Conservation (phyloP, 2,797 vertebrate genomes). For the Sebastes oblongus region DNA sequence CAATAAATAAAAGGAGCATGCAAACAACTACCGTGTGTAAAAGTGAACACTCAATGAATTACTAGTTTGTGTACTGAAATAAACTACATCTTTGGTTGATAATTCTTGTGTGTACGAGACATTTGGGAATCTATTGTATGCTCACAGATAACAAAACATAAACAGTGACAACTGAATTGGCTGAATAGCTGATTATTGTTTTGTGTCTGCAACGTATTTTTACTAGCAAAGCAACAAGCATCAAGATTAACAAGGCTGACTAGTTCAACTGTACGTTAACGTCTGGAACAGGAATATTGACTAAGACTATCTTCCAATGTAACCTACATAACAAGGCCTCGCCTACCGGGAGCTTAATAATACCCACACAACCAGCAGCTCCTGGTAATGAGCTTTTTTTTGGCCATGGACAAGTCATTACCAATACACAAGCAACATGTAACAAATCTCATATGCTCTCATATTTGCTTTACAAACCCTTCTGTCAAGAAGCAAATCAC, state of each 20-base stretch:
- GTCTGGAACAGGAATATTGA: not conserved
- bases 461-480: not conserved
- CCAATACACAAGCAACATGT: not conserved
- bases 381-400: not conserved
- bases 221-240: not conserved
- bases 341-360: not conserved
- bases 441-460: not conserved
- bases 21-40: not conserved
- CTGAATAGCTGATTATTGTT: not conserved
- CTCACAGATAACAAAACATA: not conserved
- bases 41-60: not conserved
- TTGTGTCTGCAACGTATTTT: not conserved
- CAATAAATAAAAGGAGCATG: not conserved
- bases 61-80: not conserved
- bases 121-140: not conserved
- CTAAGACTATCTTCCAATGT: not conserved
- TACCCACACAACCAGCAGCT: not conserved
- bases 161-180: not conserved
- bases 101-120: not conserved
- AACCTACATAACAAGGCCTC: not conserved
- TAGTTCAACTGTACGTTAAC: not conserved
- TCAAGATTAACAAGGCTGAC: conserved; percentile 7
- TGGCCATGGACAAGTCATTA: not conserved
- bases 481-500: not conserved
- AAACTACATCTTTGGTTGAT: not conserved